Evolutionary conservation across 2,113 vertebrate species (phyloP).

Genomic region (Ceyx melanurus): DNA sequence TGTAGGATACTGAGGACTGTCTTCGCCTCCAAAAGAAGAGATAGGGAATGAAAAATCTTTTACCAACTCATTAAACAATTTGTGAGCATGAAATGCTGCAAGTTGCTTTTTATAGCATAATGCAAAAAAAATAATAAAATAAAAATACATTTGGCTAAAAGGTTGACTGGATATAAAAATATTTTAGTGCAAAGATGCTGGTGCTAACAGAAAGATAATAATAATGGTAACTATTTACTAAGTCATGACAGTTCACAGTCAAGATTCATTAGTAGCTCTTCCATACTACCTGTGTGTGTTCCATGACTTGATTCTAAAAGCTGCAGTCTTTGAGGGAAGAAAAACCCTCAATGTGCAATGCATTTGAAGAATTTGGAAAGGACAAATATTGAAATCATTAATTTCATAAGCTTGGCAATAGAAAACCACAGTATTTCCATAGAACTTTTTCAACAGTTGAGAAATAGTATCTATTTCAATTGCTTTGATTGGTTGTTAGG

Average conservation of each 20-base stretch:
- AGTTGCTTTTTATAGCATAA: not conserved
- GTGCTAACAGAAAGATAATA: not conserved
- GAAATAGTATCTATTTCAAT: not conserved
- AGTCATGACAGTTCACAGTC: not conserved
- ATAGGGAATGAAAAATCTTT: not conserved
- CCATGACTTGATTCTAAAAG: not conserved
- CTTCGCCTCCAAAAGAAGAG: not conserved
- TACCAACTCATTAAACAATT: not conserved
- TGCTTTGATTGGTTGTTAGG: not conserved
- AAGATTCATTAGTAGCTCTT: not conserved
- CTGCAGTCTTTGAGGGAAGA: not conserved
- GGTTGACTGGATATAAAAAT: not conserved
- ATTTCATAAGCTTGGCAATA: not conserved
- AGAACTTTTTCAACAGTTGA: not conserved
- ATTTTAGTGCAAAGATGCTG: not conserved
- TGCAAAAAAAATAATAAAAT: not conserved
- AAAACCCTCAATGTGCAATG: not conserved
- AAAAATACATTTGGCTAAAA: not conserved
- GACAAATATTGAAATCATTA: not conserved
- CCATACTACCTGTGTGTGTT: not conserved
- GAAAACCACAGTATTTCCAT: not conserved
- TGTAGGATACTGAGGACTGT: not conserved
- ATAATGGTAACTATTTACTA: not conserved
- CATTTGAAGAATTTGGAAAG: not conserved
- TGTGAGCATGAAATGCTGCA: not conserved